Base-by-base conservation (phyloP, 2,888 invertebrate species). In the Eilema depressum region DNA sequence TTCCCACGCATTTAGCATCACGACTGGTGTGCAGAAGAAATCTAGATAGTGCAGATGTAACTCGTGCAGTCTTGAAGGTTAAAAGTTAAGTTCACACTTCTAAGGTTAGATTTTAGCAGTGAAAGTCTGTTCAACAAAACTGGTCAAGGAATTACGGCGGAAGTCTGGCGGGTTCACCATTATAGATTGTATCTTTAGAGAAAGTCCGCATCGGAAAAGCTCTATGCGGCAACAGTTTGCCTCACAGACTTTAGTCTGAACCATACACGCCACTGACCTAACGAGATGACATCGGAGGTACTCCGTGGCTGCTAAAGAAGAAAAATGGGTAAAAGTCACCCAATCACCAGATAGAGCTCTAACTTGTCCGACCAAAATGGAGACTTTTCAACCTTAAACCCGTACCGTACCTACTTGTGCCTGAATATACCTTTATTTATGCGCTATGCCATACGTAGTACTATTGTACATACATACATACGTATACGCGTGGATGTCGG, bases 1-100 rank as follows among this genome's bases (percentile, higher is more conserved):
- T 81, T 81, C 81, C 64, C 81, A 83, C 83, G 73, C 69, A 64
- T 69, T 68, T 47, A 71, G 70, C 63, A 71, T 71, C 65, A 41
- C 65, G 62, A 71, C 63, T n/a, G 57, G 17, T 28, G 28, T 59
- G 37, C 73, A 72, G 73, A 80, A 80, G 75, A 71, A 56, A 75
- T 72, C 57, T 41, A 63, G 26, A 41, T 26, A 41, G 7, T 41
- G 63, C 20, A 41, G 37, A 61, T 67, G 70, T 28, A 33, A 72
- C 65, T 62, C 33, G 64, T 25, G n/a, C 59, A 11, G 41, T n/a
- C 20, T 61, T 59, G 62, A 60, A 63, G 69, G 66, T 69, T 72
- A 73, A 20, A 30, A 53, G 47, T 14, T 47, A 47, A 47, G 53
- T 53, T 53, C 53, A 53, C 53, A 53, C 53, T 53, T 53, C 20